Evolutionary conservation across 2,888 invertebrate species (phyloP).

Genomic region (Trypoxylon attenuatum): DNA sequence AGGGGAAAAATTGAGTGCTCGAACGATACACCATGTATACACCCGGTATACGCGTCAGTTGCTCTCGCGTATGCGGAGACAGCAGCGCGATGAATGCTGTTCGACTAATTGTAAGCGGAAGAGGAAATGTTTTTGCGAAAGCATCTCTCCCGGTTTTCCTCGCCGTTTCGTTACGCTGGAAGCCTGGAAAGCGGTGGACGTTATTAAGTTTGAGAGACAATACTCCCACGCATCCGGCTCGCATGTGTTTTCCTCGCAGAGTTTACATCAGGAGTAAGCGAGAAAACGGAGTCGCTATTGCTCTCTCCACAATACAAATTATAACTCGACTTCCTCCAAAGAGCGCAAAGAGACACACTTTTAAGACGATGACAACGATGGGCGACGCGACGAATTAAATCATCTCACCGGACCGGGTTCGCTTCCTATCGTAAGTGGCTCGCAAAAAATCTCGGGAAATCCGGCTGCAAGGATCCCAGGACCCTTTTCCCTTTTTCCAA

Average conservation of each 20-base stretch:
- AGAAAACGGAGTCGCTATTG: background rate
- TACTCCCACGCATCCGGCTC: background rate
- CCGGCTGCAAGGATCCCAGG: background rate
- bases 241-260: too few species aligned
- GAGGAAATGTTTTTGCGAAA: slow-evolving; percentile 1
- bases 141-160: background rate
- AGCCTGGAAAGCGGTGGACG: background rate
- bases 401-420: too few species aligned
- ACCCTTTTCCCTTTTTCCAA: background rate
- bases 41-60: background rate
- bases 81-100: background rate
- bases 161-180: background rate
- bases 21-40: too few species aligned
- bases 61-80: background rate
- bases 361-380: too few species aligned
- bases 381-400: too few species aligned
- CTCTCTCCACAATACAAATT: too few species aligned
- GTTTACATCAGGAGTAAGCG: too few species aligned
- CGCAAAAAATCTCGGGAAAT: too few species aligned
- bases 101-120: background rate
- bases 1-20: too few species aligned
- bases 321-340: too few species aligned
- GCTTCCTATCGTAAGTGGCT: too few species aligned
- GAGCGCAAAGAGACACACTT: too few species aligned
- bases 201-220: slow-evolving; percentile 1